Percentiles rank a stretch among this genome's conserved stretches.
These are phyloP conservation scores for Protomyctophum bolini DNA, from an alignment of 2,113 vertebrate species.

Conservation along the genomic window DNA sequence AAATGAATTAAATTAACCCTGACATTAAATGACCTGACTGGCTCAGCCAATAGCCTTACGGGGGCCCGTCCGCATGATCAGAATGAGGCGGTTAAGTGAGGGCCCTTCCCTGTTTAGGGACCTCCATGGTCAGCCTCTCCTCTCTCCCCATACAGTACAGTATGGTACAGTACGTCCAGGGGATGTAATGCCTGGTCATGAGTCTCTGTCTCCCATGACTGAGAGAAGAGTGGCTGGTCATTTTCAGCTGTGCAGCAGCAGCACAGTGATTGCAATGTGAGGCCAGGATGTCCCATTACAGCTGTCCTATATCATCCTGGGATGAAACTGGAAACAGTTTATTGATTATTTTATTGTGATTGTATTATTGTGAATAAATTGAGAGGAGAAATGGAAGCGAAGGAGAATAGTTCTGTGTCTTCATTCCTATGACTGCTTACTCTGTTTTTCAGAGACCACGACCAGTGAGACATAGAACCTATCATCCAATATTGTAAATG, in stretches of 20 bases:
- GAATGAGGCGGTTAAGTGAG: conserved; percentile 33
- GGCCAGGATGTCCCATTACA: conserved; percentile 58
- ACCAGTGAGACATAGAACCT: too few relatives aligned
- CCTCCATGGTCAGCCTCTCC: conserved; percentile 2
- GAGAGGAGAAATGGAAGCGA: too few relatives aligned
- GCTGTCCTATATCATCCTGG: conserved; percentile 44
- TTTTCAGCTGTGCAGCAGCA: conserved; percentile 63
- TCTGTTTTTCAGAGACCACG: too few relatives aligned
- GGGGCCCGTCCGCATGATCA: conserved; percentile 40
- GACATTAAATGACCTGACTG: conserved; percentile 47
- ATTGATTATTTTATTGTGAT: too few relatives aligned
- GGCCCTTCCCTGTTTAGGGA: conserved; percentile 37
- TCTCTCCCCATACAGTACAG: conserved; percentile 13
- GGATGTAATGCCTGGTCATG: conserved; percentile 61
- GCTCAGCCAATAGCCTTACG: conserved; percentile 27
- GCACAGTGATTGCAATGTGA: conserved; percentile 67
- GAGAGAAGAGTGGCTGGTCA: conserved; percentile 46
- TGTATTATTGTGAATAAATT: too few relatives aligned
- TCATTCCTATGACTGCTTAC: too few relatives aligned
- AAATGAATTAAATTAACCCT: conserved; percentile 46
- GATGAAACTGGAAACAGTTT: too few relatives aligned
- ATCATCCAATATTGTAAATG: too few relatives aligned
- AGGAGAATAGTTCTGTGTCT: too few relatives aligned
- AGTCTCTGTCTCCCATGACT: conserved; percentile 67
- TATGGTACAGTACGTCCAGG: conserved; percentile 45